These are phyloP conservation scores for Ptilonorhynchus violaceus DNA, from an alignment of 2,113 vertebrate genomes.

Conservation along the genomic window DNA sequence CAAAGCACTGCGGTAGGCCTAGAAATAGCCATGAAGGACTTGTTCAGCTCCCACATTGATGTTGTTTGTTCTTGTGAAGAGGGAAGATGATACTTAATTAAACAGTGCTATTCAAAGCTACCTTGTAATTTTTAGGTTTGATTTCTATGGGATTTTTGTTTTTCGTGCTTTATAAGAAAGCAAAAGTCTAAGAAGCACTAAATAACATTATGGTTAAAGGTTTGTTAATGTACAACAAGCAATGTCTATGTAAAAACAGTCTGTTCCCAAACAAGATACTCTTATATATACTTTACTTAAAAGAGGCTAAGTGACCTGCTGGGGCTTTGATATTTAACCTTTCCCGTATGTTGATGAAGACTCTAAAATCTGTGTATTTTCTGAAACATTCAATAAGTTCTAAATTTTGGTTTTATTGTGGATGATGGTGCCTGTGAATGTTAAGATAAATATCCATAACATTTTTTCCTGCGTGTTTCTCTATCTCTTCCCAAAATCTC, in stretches of 20 bases:
- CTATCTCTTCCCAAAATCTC: background rate
- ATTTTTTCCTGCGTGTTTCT: background rate
- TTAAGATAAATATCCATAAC: background rate
- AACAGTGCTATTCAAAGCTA: background rate
- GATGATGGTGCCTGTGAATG: background rate
- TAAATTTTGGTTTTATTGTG: background rate
- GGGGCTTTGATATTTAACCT: background rate
- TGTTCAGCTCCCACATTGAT: background rate
- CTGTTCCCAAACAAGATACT: background rate
- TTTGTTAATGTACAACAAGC: background rate
- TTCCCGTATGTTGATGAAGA: background rate
- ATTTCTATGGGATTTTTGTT: background rate
- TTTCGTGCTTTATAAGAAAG: background rate
- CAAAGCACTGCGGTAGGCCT: background rate
- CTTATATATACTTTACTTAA: background rate
- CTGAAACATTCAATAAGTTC: background rate
- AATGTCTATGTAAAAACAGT: background rate
- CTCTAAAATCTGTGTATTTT: background rate
- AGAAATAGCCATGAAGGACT: background rate
- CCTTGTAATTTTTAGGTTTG: background rate
- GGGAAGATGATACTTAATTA: background rate
- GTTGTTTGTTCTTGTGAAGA: background rate
- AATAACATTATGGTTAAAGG: background rate
- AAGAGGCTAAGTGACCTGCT: background rate
- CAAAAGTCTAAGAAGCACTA: background rate